Conservation (phyloP, 2,888 invertebrate genomes). For the Andricus curvator region DNA sequence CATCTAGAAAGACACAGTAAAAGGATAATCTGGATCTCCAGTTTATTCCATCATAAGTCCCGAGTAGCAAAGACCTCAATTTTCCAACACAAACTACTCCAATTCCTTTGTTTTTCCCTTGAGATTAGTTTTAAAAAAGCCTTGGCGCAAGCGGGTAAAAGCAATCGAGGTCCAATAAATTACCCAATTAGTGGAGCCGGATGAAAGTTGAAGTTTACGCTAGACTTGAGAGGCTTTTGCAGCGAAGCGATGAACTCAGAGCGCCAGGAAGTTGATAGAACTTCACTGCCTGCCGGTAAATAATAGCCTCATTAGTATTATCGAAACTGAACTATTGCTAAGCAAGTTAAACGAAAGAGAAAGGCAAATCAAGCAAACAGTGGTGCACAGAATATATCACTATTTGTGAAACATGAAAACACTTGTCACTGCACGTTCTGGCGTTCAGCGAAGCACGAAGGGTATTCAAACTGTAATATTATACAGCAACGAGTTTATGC, state of each 20-base stretch:
- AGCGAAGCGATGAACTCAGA: conserved; percentile 21
- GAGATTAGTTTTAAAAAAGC: conserved; percentile 15
- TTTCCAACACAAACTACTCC: neutral
- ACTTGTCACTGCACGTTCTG: neutral
- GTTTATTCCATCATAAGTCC: neutral
- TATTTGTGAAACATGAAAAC: conserved; percentile 13
- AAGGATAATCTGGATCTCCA: neutral
- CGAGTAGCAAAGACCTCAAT: neutral
- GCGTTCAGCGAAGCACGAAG: neutral
- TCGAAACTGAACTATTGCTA: conserved; percentile 2
- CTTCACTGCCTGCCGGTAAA: conserved; percentile 11
- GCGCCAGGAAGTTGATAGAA: conserved; percentile 22
- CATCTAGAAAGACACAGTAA: neutral
- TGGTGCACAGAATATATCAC: neutral
- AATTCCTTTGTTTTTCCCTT: neutral
- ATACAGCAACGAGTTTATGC: conserved; percentile 15
- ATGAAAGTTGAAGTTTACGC: conserved; percentile 53
- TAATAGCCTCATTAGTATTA: conserved; percentile 30
- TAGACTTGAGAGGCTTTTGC: conserved; percentile 21
- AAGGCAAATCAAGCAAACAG: neutral
- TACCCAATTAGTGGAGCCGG: conserved; percentile 60
- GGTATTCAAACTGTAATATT: conserved; percentile 7
- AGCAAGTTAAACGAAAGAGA: neutral
- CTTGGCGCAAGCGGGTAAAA: neutral
- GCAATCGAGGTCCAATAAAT: conserved; percentile 56